Base-by-base conservation (phyloP, 2,888 invertebrate species). In the Reticulitermes lucifugus region DNA sequence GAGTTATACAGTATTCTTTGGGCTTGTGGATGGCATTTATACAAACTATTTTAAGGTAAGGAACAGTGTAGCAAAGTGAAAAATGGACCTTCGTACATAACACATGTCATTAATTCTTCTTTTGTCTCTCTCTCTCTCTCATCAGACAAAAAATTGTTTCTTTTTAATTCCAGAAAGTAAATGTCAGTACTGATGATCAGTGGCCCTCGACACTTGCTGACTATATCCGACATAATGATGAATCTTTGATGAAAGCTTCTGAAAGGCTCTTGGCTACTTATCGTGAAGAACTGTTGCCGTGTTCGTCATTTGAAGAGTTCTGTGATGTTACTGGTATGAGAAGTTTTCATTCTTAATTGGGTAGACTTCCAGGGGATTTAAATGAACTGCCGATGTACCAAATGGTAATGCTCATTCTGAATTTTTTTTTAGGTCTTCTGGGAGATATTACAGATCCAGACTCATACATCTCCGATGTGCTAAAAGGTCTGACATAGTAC, bases 221-320 rank as follows among this genome's bases (percentile, higher is more conserved):
- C 90, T 98, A 96, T 90, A 97, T 99, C 89, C 95, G 99, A 2
- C 96, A 97, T 90, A 98, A 97, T 91, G 99, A 99, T 92, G 98
- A 98, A 90, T 93, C 94, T 9, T 94, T 98, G 92, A 92, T 98
- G 41, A 98, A 98, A 90, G 94, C 96, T 22, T 97, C 97, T 21
- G 98, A 98, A 90, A 94, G 94, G 87, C 93, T 98, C 86, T 93
- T 99, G 87, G 93, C 94, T 46, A 93, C 94, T 0, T 96, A 98
- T 88, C 96, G 97, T 73, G 97, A 98, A 89, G 98, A 98, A 91
- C 93, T 98, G 89, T 92, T 98, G 88, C 97, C 98, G 18, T 97
- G 98, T 92, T 94, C 97, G 87, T 96, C 97, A 25, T 96, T 98
- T 91, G 94, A 93, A 12, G 98, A 99, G 92, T 97, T 97, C 93